phyloP scores from a whole-genome alignment of 2,113 vertebrate species.

The Apodemus speciosus region DNA sequence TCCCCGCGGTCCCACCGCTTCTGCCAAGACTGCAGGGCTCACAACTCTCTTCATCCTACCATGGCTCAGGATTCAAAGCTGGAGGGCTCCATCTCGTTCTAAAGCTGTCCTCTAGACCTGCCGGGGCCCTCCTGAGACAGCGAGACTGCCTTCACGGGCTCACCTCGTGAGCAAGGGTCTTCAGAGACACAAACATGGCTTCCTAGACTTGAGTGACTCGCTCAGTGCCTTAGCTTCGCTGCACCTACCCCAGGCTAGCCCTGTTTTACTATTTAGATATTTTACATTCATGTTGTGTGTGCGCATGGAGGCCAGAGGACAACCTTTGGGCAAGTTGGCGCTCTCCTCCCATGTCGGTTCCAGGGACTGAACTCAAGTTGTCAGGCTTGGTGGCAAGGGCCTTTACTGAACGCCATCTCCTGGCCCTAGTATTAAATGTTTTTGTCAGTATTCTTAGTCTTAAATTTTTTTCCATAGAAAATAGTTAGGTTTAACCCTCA shows the following conservation, averaged over 20 bases:
- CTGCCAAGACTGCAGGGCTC: neutral
- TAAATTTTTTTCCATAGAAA: neutral
- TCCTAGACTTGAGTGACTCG: neutral
- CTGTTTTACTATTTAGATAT: neutral
- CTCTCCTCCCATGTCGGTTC: neutral
- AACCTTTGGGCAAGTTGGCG: neutral
- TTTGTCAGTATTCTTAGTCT: neutral
- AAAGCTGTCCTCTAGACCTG: neutral
- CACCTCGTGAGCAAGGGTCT: neutral
- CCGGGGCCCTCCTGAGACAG: neutral
- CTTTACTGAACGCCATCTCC: neutral
- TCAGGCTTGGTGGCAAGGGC: neutral
- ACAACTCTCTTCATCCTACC: neutral
- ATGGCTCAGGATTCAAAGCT: neutral
- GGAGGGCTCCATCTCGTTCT: neutral
- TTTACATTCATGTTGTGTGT: neutral
- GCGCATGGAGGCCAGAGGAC: neutral
- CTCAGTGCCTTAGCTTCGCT: neutral
- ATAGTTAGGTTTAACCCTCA: neutral
- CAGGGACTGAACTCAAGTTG: neutral
- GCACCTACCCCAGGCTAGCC: neutral
- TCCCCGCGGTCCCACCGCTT: neutral
- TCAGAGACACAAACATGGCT: neutral
- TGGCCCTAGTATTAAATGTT: neutral
- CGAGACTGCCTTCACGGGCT: fast-evolving